phyloP scores from a whole-genome alignment of 2,113 vertebrate genomes.

The Rhizomys pruinosus region DNA sequence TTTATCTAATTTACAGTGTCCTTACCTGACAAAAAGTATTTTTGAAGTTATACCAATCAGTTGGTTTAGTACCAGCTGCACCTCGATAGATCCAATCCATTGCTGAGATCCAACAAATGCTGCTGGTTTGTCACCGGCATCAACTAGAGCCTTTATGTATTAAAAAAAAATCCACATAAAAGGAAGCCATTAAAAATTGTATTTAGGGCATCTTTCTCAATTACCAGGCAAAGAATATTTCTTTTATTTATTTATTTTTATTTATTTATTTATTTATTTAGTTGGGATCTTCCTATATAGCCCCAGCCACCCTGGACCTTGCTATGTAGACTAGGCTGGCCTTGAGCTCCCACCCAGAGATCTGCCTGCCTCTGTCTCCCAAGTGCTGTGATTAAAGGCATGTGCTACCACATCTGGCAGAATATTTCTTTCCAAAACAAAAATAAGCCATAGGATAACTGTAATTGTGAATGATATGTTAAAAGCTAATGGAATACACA shows the following conservation, averaged over 20 bases:
- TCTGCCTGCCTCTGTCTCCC: too few relatives aligned
- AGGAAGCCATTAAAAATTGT: constrained; percentile 35
- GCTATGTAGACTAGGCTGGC: too few relatives aligned
- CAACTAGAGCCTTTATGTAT: constrained; percentile 92
- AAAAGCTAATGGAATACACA: not conserved
- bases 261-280: too few relatives aligned
- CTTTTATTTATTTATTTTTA: too few relatives aligned
- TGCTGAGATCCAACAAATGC: constrained; percentile 94
- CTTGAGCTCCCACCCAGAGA: too few relatives aligned
- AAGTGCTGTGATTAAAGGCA: too few relatives aligned
- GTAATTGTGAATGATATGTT: not conserved
- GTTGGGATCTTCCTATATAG: too few relatives aligned
- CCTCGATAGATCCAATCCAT: constrained; percentile 98
- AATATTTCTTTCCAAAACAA: constrained; percentile 17
- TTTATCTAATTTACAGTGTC: constrained; percentile 24
- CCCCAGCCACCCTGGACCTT: too few relatives aligned
- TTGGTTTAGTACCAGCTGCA: constrained; percentile 93
- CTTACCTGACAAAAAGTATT: constrained; percentile 97
- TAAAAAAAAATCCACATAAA: constrained; percentile 9
- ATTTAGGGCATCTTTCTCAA: not conserved
- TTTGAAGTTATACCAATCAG: constrained; percentile 94
- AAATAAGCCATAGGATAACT: constrained; percentile 2
- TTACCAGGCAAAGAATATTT: not conserved
- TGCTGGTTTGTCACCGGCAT: constrained; percentile 93
- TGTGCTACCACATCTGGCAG: too few relatives aligned